Percentiles rank a stretch among this genome's conserved stretches.
Evolutionary conservation across 2,797 vertebrate species (phyloP).

Genomic region (Scomberomorus guttatus): DNA sequence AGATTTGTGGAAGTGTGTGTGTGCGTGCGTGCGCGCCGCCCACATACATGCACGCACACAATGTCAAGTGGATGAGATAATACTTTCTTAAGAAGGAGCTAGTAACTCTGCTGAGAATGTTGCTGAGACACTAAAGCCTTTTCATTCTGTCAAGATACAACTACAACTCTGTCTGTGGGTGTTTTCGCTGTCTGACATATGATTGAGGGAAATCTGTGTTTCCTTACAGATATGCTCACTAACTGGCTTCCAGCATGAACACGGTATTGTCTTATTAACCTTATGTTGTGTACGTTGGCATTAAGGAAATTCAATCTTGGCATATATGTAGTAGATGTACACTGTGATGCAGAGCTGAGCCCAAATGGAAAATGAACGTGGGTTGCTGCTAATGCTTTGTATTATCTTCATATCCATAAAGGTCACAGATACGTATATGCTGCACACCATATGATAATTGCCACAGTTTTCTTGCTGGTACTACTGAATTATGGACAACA

Average conservation of each 20-base stretch:
- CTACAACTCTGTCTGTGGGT: constrained; percentile 26
- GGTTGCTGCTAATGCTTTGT: constrained; percentile 41
- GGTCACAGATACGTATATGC: constrained; percentile 51
- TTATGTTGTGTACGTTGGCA: constrained; percentile 18
- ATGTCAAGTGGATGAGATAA: constrained; percentile 33
- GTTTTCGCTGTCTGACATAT: constrained; percentile 35
- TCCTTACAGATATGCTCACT: neutral
- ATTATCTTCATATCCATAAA: constrained; percentile 55
- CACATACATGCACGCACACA: constrained; percentile 4
- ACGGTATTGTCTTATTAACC: constrained; percentile 48
- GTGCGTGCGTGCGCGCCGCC: constrained; percentile 1
- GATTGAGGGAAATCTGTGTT: constrained; percentile 27
- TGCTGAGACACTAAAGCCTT: constrained; percentile 61
- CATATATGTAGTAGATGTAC: neutral
- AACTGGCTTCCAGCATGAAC: constrained; percentile 26
- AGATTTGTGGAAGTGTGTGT: constrained; percentile 17
- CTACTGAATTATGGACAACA: constrained; percentile 28
- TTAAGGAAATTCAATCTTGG: constrained; percentile 42
- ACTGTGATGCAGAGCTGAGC: constrained; percentile 13
- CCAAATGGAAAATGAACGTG: constrained; percentile 36
- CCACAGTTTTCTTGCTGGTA: constrained; percentile 22
- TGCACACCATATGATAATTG: constrained; percentile 35
- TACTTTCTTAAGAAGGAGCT: constrained; percentile 45
- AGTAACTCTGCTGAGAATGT: constrained; percentile 48
- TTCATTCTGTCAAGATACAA: constrained; percentile 54